Base-by-base conservation (phyloP, 2,113 vertebrate genomes). In the Seriola aureovittata region DNA sequence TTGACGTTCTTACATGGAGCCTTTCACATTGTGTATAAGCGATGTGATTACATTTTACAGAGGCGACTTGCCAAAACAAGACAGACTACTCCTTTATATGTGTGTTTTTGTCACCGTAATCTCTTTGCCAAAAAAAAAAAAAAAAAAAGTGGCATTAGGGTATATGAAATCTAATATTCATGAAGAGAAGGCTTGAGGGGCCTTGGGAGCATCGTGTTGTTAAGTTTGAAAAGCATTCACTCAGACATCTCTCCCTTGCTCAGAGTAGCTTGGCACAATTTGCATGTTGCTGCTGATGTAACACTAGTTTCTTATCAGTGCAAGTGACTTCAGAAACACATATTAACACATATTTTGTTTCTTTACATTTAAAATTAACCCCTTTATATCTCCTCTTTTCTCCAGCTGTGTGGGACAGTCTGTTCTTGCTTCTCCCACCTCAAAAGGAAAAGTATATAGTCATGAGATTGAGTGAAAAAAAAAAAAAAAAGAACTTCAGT, bases 151-250 rank as follows among this genome's bases (percentile, higher is more conserved):
- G 25, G 38, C 25, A 75, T 50, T n/a, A 14, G 42, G 32, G 12
- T 71, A 32, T 71, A 58, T 62, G 44, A 85, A 80, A 71, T 81
- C 57, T 85, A 80, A 90, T 85, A 89, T 84, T 85, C 50, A 82
- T 69, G 54, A 76, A 73, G 34, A 73, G 62, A 74, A 23, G 48
- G 82, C 55, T 82, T 40, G 74, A 81, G 64, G 71, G 80, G 54
- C 66, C 63, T 11, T 50, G 52, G 21, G 54, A 83, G 79, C 70
- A 5, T 63, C 54, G 59, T 66, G 69, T 14, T 52, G 66, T 55
- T 13, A 36, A 75, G 81, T 83, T 68, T 88, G 76, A 87, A 63
- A 79, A 77, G 69, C 64, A 75, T 86, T 85, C 9, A 9, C 42
- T 73, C 40, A 80, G 69, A 84, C 75, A 81, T 64, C 60, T 73